Evolutionary conservation across 2,797 vertebrate species (phyloP).

Genomic region (Manis javanica): DNA sequence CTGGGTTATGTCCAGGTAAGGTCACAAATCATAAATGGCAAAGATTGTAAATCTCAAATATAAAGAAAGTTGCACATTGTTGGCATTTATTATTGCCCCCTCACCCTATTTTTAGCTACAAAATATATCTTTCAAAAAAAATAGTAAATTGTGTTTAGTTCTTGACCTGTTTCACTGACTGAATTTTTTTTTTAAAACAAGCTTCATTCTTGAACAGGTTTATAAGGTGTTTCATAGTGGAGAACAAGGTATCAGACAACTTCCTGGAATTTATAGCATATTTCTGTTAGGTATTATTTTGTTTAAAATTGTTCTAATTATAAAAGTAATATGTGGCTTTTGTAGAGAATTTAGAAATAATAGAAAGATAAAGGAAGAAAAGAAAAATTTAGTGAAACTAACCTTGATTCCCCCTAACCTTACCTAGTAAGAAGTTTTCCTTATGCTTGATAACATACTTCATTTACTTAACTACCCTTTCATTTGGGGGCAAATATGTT

Average conservation of each 20-base stretch:
- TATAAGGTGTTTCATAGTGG: neutral
- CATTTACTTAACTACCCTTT: neutral
- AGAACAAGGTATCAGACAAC: neutral
- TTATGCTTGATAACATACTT: neutral
- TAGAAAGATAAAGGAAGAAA: neutral
- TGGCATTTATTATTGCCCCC: neutral
- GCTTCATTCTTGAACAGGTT: slow-evolving; percentile 11
- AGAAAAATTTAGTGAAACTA: neutral
- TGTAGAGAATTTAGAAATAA: slow-evolving; percentile 35
- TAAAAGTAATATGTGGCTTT: neutral
- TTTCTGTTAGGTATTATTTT: neutral
- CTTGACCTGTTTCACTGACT: slow-evolving; percentile 11
- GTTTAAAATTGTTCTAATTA: neutral
- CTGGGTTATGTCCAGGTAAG: neutral
- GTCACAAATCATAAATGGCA: neutral
- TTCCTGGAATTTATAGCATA: neutral
- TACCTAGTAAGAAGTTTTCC: neutral
- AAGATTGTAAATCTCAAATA: neutral
- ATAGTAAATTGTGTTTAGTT: neutral
- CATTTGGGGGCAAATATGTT: neutral
- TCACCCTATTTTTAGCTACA: neutral
- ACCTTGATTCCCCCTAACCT: too few species aligned
- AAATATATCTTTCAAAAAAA: neutral
- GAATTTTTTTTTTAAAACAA: slow-evolving; percentile 25
- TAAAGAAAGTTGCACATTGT: neutral